phyloP scores from a whole-genome alignment of 2,888 invertebrate genomes.

The Entomobrya multifasciata region DNA sequence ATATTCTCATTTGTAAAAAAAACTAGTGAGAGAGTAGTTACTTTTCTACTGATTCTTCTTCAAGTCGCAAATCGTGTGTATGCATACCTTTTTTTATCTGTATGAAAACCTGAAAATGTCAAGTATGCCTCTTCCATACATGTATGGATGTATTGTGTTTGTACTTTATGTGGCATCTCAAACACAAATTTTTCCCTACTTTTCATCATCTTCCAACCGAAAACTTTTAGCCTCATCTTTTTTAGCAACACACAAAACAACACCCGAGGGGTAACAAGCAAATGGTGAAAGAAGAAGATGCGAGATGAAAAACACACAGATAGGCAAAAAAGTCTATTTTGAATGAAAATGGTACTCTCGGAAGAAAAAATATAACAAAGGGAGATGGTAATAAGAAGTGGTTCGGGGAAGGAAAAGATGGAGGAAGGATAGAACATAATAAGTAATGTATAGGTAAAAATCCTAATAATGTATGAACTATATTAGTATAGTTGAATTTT shows the following conservation, averaged over 20 bases:
- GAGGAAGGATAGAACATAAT: background rate
- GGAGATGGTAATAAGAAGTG: background rate
- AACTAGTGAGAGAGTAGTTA: background rate
- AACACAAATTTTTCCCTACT: constrained; percentile 24
- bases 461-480: too few relatives aligned
- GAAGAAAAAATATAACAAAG: constrained; percentile 6
- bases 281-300: background rate
- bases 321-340: background rate
- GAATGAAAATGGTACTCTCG: background rate
- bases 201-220: background rate
- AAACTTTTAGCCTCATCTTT: background rate
- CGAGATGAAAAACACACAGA: constrained; percentile 2
- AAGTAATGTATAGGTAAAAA: background rate
- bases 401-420: background rate
- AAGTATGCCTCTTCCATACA: background rate
- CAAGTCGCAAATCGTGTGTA: background rate
- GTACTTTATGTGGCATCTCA: background rate
- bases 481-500: background rate
- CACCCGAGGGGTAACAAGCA: constrained; percentile 33
- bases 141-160: background rate
- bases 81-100: too few relatives aligned
- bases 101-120: background rate
- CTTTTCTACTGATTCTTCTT: background rate
- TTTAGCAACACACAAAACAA: background rate
- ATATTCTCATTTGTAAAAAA: background rate